Base-by-base conservation (phyloP, 2,113 vertebrate species). In the Anolis carolinensis region DNA sequence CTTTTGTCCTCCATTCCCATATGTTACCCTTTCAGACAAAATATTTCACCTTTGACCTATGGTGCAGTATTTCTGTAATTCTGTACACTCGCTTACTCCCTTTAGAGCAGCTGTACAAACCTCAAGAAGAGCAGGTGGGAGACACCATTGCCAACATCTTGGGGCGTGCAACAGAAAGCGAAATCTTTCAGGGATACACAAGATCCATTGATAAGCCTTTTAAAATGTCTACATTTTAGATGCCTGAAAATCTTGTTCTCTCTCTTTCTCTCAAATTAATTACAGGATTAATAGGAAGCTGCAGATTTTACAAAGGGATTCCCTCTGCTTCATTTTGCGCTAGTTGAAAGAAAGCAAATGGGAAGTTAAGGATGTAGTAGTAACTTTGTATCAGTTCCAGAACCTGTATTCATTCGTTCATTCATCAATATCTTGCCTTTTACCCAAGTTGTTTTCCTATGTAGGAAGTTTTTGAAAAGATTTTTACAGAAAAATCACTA, bases 81-180 rank as follows among this genome's bases (percentile, higher is more conserved):
- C 89, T 77, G 76, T 5, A 1, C 23, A 82, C 83, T 76, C 75
- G 84, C 62, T 8, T 52, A 84, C 73, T 20, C 7, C 0, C 0
- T 2, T 48, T 70, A 1, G 0, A 20, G 91, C 95, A 96, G 95
- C 96, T 97, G 96, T 93, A 90, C 86, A 95, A 96, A 95, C 95
- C 95, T 93, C 95, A 55, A 76, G 83, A 78, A 87, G 87, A 95
- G 52, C 95, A 97, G 95, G 95, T 96, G 96, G 93, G 72, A 39
- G 68, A 36, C 30, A 59, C 34, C 80, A 62, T 52, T 79, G 81
- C 83, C 0, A 68, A 10, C 48, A 76, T 9, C 50, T 79, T 55
- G 79, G 84, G 44, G 59, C 89, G 86, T 48, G 0, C 8, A 13
- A 20, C 76, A 73, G 7, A 14, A 59, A 87, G 79, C 20, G 39